These are phyloP conservation scores for Ptychoptera albimana DNA, from an alignment of 2,888 invertebrate genomes.

Conservation along the genomic window DNA sequence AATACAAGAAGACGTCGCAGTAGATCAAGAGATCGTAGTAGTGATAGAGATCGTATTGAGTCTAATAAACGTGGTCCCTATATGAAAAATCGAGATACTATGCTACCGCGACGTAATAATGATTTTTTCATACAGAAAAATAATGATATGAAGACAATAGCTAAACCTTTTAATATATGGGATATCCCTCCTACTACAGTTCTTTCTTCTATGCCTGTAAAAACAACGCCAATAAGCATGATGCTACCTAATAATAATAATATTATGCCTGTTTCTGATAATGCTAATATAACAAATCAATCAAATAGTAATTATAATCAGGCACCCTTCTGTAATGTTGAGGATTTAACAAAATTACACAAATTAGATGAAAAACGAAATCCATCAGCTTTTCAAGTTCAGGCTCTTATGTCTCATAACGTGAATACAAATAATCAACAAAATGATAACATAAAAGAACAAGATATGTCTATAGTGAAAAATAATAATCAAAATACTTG, in stretches of 20 bases:
- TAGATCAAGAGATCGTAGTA: slow-evolving; percentile 12
- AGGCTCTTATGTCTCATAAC: background rate
- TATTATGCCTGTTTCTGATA: background rate
- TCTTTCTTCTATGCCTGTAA: no score
- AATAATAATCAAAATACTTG: slow-evolving; percentile 28
- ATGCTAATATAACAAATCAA: background rate
- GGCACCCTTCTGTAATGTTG: no score
- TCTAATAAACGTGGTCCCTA: no score
- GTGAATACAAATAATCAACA: slow-evolving; percentile 3
- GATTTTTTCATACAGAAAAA: no score
- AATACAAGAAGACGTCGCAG: slow-evolving; percentile 10
- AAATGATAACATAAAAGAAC: background rate
- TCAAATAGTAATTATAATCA: background rate
- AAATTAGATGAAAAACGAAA: slow-evolving; percentile 41
- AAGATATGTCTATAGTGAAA: background rate
- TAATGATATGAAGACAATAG: no score
- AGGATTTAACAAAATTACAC: slow-evolving; percentile 20
- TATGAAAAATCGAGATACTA: no score
- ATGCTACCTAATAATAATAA: background rate
- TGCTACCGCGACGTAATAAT: no score
- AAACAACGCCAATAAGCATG: background rate
- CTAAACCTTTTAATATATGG: background rate
- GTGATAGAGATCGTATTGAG: no score
- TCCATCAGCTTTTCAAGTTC: slow-evolving; percentile 36
- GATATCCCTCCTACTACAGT: background rate